Evolutionary conservation across 1,140 invertebrate species (phyloP).

Genomic region (Theocolax elegans): DNA sequence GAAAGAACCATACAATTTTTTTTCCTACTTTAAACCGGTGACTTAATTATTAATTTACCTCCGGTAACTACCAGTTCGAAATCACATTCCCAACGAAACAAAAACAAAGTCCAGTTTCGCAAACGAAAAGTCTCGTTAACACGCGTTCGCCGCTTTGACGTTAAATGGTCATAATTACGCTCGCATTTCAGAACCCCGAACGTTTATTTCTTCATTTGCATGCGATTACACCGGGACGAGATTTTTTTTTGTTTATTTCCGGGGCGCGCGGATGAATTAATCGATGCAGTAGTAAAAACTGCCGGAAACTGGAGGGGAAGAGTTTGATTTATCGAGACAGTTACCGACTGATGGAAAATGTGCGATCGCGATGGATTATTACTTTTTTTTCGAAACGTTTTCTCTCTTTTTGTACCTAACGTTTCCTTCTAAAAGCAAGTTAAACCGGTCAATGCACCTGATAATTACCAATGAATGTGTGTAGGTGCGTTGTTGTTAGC

Average conservation of each 20-base stretch:
- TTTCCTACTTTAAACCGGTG: too few relatives aligned
- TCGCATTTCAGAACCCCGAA: background rate
- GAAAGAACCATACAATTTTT: too few relatives aligned
- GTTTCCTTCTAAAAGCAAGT: too few relatives aligned
- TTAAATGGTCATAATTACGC: conserved; percentile 16
- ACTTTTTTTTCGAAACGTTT: too few relatives aligned
- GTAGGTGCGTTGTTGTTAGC: too few relatives aligned
- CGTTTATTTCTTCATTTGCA: conserved; percentile 29
- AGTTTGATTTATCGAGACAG: conserved; percentile 15
- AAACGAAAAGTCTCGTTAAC: conserved; percentile 2
- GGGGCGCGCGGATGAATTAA: background rate
- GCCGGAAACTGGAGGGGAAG: conserved; percentile 1
- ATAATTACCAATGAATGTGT: conserved; percentile 18
- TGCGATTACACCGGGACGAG: background rate
- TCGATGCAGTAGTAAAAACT: conserved; percentile 18
- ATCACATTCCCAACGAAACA: background rate
- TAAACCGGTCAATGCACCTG: conserved; percentile 30
- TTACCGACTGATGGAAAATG: background rate
- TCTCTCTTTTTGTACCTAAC: too few relatives aligned
- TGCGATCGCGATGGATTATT: background rate
- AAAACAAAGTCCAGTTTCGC: background rate
- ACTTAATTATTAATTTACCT: conserved; percentile 10
- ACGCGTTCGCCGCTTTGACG: background rate
- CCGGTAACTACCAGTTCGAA: background rate
- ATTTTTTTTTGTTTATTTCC: too few relatives aligned